Evolutionary conservation across 1,140 invertebrate genomes (phyloP).

Genomic region (Seison nebaliae): DNA sequence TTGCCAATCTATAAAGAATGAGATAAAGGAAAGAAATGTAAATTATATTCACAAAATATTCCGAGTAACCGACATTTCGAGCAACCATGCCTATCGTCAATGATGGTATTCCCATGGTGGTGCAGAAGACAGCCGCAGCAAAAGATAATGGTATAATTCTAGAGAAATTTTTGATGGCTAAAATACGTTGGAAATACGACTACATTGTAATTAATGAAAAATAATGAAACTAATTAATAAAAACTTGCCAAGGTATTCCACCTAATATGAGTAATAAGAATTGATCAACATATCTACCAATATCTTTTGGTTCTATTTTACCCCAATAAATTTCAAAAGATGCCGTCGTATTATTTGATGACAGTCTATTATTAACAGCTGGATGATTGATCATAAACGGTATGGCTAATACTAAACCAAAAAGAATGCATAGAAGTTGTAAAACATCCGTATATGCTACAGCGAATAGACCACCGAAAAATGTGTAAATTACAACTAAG

Average conservation of each 20-base stretch:
- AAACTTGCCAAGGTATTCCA: slow-evolving; percentile 5
- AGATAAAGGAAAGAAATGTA: too few relatives aligned
- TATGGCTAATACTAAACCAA: slow-evolving; percentile 18
- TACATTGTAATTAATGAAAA: slow-evolving; percentile 27
- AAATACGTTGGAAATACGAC: slow-evolving; percentile 85
- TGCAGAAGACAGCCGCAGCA: slow-evolving; percentile 69
- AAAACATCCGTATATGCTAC: slow-evolving; percentile 25
- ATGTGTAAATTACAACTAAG: slow-evolving; percentile 21
- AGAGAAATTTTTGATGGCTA: slow-evolving; percentile 68
- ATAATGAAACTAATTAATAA: too few relatives aligned
- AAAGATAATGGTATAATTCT: slow-evolving; percentile 78
- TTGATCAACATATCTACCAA: not conserved
- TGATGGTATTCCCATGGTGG: slow-evolving; percentile 79
- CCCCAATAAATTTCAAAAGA: too few relatives aligned
- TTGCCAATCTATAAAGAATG: too few relatives aligned
- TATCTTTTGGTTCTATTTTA: not conserved
- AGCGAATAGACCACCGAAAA: slow-evolving; percentile 23
- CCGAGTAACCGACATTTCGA: too few relatives aligned
- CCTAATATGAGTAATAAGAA: slow-evolving; percentile 1
- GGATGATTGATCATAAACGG: not conserved
- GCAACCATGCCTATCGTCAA: slow-evolving; percentile 81
- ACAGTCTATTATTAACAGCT: not conserved
- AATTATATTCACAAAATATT: too few relatives aligned
- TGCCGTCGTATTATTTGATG: too few relatives aligned
- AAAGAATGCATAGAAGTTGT: slow-evolving; percentile 19